Conservation (phyloP, 2,797 vertebrate species). For the Passerculus sandwichensis region DNA sequence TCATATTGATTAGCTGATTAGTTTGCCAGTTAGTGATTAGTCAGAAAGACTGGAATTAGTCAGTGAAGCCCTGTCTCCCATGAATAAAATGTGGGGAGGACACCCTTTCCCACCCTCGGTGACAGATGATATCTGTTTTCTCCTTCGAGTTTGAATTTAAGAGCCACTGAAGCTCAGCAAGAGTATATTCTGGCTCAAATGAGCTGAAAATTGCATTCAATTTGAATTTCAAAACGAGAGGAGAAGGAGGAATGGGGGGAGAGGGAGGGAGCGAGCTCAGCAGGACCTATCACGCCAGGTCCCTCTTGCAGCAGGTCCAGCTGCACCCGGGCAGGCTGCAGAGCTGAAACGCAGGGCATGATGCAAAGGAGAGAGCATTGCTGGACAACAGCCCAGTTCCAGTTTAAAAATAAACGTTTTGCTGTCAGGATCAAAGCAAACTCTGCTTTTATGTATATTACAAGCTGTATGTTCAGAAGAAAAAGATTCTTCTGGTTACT, state of each 20-base stretch:
- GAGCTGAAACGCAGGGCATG: conserved; percentile 66
- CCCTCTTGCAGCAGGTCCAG: conserved; percentile 61
- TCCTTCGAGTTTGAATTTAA: conserved; percentile 82
- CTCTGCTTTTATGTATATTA: conserved; percentile 75
- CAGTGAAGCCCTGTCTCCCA: conserved; percentile 63
- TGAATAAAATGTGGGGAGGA: conserved; percentile 72
- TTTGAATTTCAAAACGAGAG: conserved; percentile 86
- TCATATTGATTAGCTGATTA: conserved; percentile 79
- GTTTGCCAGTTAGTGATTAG: conserved; percentile 74
- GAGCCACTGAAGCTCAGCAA: conserved; percentile 85
- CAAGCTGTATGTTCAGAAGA: conserved; percentile 64
- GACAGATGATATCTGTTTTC: conserved; percentile 88
- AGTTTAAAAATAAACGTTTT: conserved; percentile 83
- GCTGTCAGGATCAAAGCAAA: conserved; percentile 81
- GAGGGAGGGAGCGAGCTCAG: conserved; percentile 13
- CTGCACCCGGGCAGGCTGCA: conserved; percentile 40
- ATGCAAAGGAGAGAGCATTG: conserved; percentile 71
- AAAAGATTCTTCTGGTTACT: conserved; percentile 69
- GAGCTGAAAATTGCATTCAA: conserved; percentile 88
- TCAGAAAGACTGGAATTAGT: conserved; percentile 75
- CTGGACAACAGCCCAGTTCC: conserved; percentile 77
- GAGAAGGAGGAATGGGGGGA: conserved; percentile 33
- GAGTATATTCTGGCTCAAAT: conserved; percentile 88
- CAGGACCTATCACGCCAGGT: conserved; percentile 61
- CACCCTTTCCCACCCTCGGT: conserved; percentile 70